Evolutionary conservation across 92 coral and sea anemone species (phyloP), one percentile per base, ranked within the genome.

Genomic region (Siderastrea siderea): DNA sequence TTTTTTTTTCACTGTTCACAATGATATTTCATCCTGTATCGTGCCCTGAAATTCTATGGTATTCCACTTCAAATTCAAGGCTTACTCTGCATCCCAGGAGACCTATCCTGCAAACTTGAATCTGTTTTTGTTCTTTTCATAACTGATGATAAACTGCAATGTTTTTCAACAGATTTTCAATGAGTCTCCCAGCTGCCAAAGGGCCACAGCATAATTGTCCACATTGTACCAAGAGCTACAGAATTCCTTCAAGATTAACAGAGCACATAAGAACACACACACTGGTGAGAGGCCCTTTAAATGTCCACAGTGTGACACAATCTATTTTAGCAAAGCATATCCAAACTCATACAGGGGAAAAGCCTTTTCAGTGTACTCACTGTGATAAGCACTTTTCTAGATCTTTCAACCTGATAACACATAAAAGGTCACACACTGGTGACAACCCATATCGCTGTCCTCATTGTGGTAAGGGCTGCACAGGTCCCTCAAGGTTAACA

Each of bases 281-380:
- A 66, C 71, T 66, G 71, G 71, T 17, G 71, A 66, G 71, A 66
- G 47, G 9, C 71, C 71, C 43, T 66, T 17, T 19, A 17, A 66
- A 3, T 68, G 74, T n/a, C 14, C 74, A 7, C 49, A 68, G 14
- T 68, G 74, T 68, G 74, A 47, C 49, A 2, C 47, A 68, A n/a
- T 38, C 47, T 2, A 26, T 4, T 68, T 49, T 38, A 9, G 38
- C 0, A 26, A 38, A 4, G 16, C 74, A 43, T 38, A 4, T 7
- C 11, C 7, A n/a, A 43, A 0, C 15, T 2, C 74, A 68, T 11
- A 68, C 74, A 2, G 74, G 74, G 8, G 74, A 38, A n/a, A 68
- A 68, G 14, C 49, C 14, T 5, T 68, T 7, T 7, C 26, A 38
- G 3, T 68, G 74, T 38, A 7, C 51, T 61, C 6, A 61, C 15